Conservation (phyloP, 2,797 vertebrate species). For the Enteromius trimaculatus region DNA sequence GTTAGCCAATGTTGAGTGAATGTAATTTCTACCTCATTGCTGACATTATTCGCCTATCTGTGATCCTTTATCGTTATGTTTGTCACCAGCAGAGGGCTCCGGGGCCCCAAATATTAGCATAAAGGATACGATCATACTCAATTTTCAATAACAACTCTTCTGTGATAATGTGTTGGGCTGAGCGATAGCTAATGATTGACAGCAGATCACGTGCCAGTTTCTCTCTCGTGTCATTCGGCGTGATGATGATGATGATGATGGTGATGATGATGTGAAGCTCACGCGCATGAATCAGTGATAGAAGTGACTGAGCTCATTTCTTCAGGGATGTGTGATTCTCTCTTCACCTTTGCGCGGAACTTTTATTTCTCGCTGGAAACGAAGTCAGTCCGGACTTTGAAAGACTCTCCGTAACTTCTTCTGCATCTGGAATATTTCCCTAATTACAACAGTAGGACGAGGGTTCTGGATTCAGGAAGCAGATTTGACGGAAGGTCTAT, state of each 20-base stretch:
- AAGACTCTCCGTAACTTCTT: not conserved
- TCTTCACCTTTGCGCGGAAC: not conserved
- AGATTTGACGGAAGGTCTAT: not conserved
- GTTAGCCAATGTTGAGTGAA: not conserved
- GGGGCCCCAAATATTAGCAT: not conserved
- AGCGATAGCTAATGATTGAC: not conserved
- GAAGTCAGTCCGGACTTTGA: not conserved
- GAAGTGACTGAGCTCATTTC: not conserved
- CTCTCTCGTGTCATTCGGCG: not conserved
- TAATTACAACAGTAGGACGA: not conserved
- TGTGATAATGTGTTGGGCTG: not conserved
- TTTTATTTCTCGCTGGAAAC: constrained; percentile 8
- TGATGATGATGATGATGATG: not conserved
- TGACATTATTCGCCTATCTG: not conserved
- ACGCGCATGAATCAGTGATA: not conserved
- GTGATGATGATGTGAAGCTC: not conserved
- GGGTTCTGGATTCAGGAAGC: not conserved
- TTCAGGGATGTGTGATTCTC: not conserved
- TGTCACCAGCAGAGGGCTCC: constrained; percentile 7
- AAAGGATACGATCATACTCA: not conserved
- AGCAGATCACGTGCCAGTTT: not conserved
- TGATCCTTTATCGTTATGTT: not conserved
- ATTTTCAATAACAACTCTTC: not conserved
- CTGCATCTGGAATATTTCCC: not conserved
- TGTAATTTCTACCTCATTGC: not conserved